Conservation (phyloP, 92 coral and sea anemone genomes). For the Anthopleura xanthogrammica region DNA sequence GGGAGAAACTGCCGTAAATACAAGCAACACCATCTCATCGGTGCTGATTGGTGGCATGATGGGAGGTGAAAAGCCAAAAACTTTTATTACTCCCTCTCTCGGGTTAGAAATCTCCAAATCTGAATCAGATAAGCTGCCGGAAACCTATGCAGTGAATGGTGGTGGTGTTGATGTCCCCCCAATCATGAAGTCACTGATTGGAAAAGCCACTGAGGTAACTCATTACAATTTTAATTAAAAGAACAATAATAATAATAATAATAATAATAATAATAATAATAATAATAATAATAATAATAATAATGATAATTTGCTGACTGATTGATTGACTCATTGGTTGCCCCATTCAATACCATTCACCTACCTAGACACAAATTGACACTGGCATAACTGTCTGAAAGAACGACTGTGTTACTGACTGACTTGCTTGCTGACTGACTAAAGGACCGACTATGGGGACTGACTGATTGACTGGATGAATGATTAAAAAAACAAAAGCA, state of each 20-base stretch:
- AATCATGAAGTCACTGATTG: constrained; percentile 19
- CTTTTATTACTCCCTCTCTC: constrained; percentile 31
- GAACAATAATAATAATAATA: no score
- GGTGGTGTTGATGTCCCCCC: constrained; percentile 40
- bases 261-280: no score
- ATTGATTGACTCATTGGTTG: neutral
- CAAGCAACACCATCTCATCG: constrained; percentile 26
- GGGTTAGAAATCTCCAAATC: constrained; percentile 37
- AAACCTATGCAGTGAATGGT: constrained; percentile 26
- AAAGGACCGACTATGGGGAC: neutral
- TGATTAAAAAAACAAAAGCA: no score
- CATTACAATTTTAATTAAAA: no score
- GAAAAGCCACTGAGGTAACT: neutral
- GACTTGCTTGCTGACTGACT: neutral
- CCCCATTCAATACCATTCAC: no score
- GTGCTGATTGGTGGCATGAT: constrained; percentile 25
- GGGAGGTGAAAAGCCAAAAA: constrained; percentile 31
- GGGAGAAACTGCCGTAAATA: constrained; percentile 33
- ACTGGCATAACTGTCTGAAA: neutral
- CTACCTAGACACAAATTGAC: no score
- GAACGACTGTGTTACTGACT: no score
- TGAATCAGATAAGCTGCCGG: constrained; percentile 26
- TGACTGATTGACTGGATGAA: no score
- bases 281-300: no score
- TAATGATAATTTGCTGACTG: neutral